phyloP scores from a whole-genome alignment of 1,140 invertebrate species.

The Leptinotarsa undecemlineata region DNA sequence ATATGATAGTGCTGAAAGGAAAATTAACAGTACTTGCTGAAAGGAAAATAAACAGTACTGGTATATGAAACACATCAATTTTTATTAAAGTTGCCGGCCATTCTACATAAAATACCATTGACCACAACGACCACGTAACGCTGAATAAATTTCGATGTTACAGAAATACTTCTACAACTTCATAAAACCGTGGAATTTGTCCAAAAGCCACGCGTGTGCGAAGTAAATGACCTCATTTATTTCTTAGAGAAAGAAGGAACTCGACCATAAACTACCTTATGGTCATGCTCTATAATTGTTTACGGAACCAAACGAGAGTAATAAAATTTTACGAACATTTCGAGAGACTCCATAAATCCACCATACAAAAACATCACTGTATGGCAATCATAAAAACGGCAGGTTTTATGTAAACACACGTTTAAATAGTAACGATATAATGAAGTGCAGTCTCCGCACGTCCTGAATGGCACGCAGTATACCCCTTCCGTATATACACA shows the following conservation, averaged over 20 bases:
- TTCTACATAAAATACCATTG: neutral
- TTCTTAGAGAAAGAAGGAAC: neutral
- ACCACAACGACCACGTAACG: too few species aligned
- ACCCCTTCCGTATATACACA: neutral
- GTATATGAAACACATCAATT: too few species aligned
- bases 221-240: neutral
- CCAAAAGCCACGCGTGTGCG: neutral
- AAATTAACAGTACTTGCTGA: too few species aligned
- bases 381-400: conserved; percentile 5
- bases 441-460: neutral
- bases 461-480: neutral
- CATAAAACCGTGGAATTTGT: neutral
- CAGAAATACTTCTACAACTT: neutral
- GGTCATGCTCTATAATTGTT: neutral
- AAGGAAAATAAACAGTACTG: too few species aligned
- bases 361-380: conserved; percentile 3
- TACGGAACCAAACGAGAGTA: neutral
- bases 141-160: too few species aligned
- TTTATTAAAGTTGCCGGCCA: neutral
- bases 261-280: neutral
- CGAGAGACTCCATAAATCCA: neutral
- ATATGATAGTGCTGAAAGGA: too few species aligned
- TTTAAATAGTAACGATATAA: conserved; percentile 7
- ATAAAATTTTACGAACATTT: neutral
- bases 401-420: neutral